These are phyloP conservation scores for Aphelenchoides bicaudatus DNA, from an alignment of 2,888 invertebrate species.

Conservation along the genomic window DNA sequence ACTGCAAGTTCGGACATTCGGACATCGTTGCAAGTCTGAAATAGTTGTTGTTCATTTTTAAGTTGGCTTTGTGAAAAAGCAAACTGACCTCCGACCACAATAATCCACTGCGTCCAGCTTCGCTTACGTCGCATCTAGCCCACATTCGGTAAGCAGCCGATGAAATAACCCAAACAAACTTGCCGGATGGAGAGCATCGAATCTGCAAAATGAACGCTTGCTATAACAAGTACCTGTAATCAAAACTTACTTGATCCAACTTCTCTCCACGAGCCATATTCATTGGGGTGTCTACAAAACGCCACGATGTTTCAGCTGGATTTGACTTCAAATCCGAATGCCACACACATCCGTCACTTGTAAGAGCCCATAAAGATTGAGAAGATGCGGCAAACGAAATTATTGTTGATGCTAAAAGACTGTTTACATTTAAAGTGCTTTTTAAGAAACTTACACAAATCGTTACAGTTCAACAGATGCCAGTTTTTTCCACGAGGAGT, in stretches of 20 bases:
- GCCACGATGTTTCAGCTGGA: slow-evolving; percentile 19
- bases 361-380: slow-evolving; percentile 30
- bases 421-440: neutral
- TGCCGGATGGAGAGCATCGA: slow-evolving; percentile 27
- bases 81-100: slow-evolving; percentile 27
- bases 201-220: no score
- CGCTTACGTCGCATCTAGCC: slow-evolving; percentile 27
- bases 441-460: neutral
- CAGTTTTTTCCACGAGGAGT: slow-evolving; percentile 21
- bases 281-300: slow-evolving; percentile 20
- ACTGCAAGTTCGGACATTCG: slow-evolving; percentile 30
- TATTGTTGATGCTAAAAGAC: slow-evolving; percentile 9
- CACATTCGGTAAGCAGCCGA: slow-evolving; percentile 23
- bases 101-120: slow-evolving; percentile 20
- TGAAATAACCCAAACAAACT: slow-evolving; percentile 33
- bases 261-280: slow-evolving; percentile 18
- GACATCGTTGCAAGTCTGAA: slow-evolving; percentile 28
- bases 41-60: slow-evolving; percentile 12
- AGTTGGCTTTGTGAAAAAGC: slow-evolving; percentile 1
- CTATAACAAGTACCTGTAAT: no score
- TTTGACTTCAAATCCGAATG: neutral
- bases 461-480: neutral
- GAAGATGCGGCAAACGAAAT: slow-evolving; percentile 35
- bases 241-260: slow-evolving; percentile 26
- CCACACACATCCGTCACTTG: slow-evolving; percentile 27